Percentiles rank a stretch among this genome's conserved stretches.
These are phyloP conservation scores for Crypturellus tataupa DNA, from an alignment of 2,797 vertebrate genomes.

Conservation along the genomic window DNA sequence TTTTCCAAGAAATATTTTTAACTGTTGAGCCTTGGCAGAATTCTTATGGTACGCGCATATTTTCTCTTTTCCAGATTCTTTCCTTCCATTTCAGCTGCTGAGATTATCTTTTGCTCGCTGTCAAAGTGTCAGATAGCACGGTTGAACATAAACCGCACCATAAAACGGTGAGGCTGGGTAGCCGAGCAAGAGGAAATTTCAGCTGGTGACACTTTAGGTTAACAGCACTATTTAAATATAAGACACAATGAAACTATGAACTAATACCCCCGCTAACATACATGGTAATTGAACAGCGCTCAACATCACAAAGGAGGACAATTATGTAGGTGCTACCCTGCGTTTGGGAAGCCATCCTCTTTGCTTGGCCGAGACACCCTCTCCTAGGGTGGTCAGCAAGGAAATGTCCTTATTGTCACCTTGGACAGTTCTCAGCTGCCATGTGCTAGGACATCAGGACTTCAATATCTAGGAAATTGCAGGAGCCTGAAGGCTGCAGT, in stretches of 20 bases:
- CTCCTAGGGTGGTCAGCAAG: not conserved
- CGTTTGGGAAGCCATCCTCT: not conserved
- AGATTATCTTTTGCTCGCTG: not conserved
- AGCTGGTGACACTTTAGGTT: not conserved
- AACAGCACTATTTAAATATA: not conserved
- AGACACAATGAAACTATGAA: not conserved
- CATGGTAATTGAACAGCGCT: not conserved
- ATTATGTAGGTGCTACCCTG: not conserved
- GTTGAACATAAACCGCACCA: not conserved
- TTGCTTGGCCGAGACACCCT: not conserved
- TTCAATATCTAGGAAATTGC: rapidly evolving
- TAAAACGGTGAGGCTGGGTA: not conserved
- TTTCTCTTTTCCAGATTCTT: not conserved
- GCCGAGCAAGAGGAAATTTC: not conserved
- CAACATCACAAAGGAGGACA: not conserved
- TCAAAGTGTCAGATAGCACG: not conserved
- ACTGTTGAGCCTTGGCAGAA: not conserved
- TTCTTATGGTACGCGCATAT: not conserved
- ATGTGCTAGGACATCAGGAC: not conserved
- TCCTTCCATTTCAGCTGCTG: not conserved
- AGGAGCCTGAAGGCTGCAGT: not conserved
- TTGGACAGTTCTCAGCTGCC: not conserved
- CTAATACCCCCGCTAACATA: not conserved
- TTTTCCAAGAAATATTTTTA: not conserved
- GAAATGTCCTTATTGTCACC: not conserved